Evolutionary conservation across 2,113 vertebrate genomes (phyloP), one percentile per base, ranked within the genome.

Genomic region (Apistogramma diplotaenia): DNA sequence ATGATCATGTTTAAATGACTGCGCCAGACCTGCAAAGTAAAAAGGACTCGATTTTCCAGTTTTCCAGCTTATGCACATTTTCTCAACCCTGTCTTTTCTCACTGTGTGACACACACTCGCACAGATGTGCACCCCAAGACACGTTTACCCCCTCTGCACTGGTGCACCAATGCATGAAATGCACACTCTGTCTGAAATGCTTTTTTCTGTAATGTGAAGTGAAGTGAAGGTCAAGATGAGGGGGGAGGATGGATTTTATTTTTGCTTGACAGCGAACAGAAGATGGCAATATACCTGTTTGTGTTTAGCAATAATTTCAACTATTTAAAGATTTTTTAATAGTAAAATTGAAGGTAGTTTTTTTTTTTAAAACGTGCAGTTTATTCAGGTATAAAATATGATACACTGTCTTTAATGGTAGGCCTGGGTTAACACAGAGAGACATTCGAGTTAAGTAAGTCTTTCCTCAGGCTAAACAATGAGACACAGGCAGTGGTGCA

Each of bases 131-230:
- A 65, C 43, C 74, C 37, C 55, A 19, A 19, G 51, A 76, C 3
- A 61, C 21, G 40, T 60, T 43, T 49, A 70, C 29, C 25, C 65
- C 43, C 65, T 51, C 49, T 67, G 23, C 9, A 4, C 15, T n/a
- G 9, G 5, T 53, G 33, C 31, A 23, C 43, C 6, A 19, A 27
- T 71, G 23, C 19, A 40, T 57, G 43, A 70, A 70, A 31, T 51
- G 25, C 65, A 70, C 25, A 13, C 43, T 31, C 29, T 57, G 67
- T 87, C 83, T 75, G 59, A 86, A 87, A 81, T 53, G 54, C 37
- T 80, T 70, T 35, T 78, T 83, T 70, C 10, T 74, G 31, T 72
- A 13, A 40, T 51, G 73, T 78, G 56, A 84, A 74, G 73, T 78
- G 56, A 84, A 74, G 65, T 13, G 1, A 55, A 59, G 78, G 80